Percentiles rank a stretch among this genome's conserved stretches.
These are phyloP conservation scores for Poeciliopsis infans DNA, from an alignment of 2,797 vertebrate genomes.

Conservation along the genomic window DNA sequence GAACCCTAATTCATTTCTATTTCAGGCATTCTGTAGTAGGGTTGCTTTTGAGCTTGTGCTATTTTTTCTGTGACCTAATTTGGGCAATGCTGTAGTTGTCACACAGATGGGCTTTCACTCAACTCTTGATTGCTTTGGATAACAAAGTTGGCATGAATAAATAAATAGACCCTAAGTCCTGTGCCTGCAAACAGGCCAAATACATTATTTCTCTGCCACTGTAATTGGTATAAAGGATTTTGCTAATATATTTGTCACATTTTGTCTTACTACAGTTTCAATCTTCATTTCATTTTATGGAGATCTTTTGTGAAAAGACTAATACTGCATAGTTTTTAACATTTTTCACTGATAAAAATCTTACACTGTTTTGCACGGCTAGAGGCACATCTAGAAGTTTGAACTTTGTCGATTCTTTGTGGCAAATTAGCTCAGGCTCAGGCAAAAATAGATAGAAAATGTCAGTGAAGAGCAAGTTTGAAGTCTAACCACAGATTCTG, in stretches of 20 bases:
- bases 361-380: not conserved
- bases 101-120: not conserved
- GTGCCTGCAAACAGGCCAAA: not conserved
- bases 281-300: not conserved
- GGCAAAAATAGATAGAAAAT: not conserved
- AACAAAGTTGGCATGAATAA: not conserved
- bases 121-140: not conserved
- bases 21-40: not conserved
- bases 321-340: not conserved
- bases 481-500: not conserved
- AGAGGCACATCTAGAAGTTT: not conserved
- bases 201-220: not conserved
- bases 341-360: not conserved
- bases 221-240: not conserved
- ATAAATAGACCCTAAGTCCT: not conserved
- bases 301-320: not conserved
- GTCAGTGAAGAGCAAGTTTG: not conserved
- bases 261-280: not conserved
- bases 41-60: not conserved
- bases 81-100: not conserved
- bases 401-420: not conserved
- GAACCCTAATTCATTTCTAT: not conserved
- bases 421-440: not conserved
- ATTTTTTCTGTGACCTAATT: not conserved
- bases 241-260: not conserved